A percentile compares a stretch with the other conserved stretches of the same genome.
Evolutionary conservation across 2,888 invertebrate genomes (phyloP).

Genomic region (Sarcophaga subvicina): DNA sequence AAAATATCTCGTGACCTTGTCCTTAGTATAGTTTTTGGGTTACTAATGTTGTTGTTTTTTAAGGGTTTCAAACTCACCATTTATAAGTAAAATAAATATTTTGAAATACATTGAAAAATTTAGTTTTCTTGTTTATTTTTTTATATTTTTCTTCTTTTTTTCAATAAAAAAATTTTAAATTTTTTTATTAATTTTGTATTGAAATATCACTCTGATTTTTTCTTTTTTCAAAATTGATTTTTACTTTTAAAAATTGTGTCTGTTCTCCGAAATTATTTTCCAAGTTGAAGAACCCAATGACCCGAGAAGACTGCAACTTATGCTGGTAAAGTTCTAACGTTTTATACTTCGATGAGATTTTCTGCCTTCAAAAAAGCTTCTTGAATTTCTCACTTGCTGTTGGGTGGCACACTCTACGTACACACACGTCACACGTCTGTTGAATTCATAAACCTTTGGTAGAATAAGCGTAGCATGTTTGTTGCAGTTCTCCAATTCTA

Average conservation of each 20-base stretch:
- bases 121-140: neutral
- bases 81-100: conserved; percentile 42
- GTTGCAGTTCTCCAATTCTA: conserved; percentile 18
- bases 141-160: neutral
- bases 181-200: conserved; percentile 1
- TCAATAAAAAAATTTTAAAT: neutral
- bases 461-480: neutral
- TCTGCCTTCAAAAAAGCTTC: conserved; percentile 62
- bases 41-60: neutral
- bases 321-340: conserved; percentile 63
- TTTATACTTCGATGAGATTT: conserved; percentile 66
- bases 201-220: conserved; percentile 37
- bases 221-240: conserved; percentile 10
- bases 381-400: conserved; percentile 48
- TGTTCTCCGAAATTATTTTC: conserved; percentile 10
- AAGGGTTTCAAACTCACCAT: conserved; percentile 62
- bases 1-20: conserved; percentile 47
- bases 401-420: conserved; percentile 37
- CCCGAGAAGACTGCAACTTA: conserved; percentile 58
- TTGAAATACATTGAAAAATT: conserved; percentile 56
- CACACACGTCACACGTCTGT: neutral
- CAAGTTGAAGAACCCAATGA: conserved; percentile 36
- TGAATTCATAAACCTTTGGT: neutral
- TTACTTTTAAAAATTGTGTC: neutral
- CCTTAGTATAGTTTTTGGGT: conserved; percentile 42